Evolutionary conservation across 2,888 invertebrate genomes (phyloP).

Genomic region (Pollenia amentaria): DNA sequence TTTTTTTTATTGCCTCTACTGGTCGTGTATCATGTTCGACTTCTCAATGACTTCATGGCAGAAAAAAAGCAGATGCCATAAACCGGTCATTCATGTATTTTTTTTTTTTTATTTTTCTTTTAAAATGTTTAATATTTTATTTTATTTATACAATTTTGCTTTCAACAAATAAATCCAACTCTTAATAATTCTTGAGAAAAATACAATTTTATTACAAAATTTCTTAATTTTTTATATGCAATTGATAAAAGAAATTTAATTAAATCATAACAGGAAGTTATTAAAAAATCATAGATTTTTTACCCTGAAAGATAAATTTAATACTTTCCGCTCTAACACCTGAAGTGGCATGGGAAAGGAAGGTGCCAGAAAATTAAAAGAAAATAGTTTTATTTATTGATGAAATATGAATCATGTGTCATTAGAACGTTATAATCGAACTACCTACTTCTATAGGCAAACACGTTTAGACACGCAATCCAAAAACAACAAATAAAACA

Average conservation of each 20-base stretch:
- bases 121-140: slow-evolving; percentile 31
- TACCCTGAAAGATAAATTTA: neutral
- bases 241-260: neutral
- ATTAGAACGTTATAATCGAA: neutral
- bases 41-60: slow-evolving; percentile 68
- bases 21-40: slow-evolving; percentile 44
- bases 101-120: slow-evolving; percentile 25
- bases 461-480: slow-evolving; percentile 34
- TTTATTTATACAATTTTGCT: slow-evolving; percentile 13
- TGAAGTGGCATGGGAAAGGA: neutral
- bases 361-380: slow-evolving; percentile 23
- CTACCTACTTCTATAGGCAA: neutral
- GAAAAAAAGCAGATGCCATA: slow-evolving; percentile 58
- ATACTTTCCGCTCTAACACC: slow-evolving; percentile 37
- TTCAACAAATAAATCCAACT: neutral
- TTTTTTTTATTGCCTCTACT: slow-evolving; percentile 4
- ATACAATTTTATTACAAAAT: too few species aligned
- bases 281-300: slow-evolving; percentile 13
- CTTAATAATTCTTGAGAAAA: neutral
- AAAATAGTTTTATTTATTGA: slow-evolving; percentile 42
- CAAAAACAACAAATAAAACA: neutral
- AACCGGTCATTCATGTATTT: slow-evolving; percentile 72
- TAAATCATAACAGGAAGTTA: neutral
- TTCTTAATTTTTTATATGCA: too few species aligned
- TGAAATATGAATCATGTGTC: slow-evolving; percentile 40